These are phyloP conservation scores for Meloidogyne floridensis DNA, from an alignment of 1,140 invertebrate species.

Conservation along the genomic window DNA sequence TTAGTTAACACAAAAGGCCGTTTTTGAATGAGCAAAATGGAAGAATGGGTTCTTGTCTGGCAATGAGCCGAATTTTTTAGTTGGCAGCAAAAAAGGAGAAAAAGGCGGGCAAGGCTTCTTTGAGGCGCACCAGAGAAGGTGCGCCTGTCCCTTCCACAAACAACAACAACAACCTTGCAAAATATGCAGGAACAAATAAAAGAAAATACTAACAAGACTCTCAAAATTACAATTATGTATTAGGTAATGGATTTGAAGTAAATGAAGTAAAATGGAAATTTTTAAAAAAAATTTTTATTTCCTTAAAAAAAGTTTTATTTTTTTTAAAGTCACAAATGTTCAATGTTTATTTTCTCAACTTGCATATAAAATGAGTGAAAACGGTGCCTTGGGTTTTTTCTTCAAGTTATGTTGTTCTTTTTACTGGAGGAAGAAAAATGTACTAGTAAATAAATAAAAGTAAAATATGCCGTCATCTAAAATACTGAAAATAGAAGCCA, in stretches of 20 bases:
- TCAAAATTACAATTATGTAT: background rate
- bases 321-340: background rate
- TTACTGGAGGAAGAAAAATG: background rate
- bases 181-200: background rate
- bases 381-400: background rate
- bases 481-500: constrained; percentile 6
- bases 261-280: background rate
- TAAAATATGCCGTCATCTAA: background rate
- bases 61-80: constrained; percentile 6
- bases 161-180: background rate
- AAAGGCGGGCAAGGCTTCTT: background rate
- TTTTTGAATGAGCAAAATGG: constrained; percentile 8
- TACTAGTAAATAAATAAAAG: background rate
- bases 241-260: background rate
- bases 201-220: background rate
- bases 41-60: background rate
- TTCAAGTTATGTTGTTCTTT: background rate
- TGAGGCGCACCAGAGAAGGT: constrained; percentile 5
- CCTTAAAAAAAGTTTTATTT: background rate
- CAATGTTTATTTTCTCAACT: background rate
- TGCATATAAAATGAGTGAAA: background rate
- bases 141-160: background rate
- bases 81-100: background rate
- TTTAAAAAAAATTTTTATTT: background rate
- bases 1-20: constrained; percentile 7